Percentiles rank a stretch among this genome's conserved stretches.
These are phyloP conservation scores for Frankliniella fusca DNA, from an alignment of 2,888 invertebrate species.

Conservation along the genomic window DNA sequence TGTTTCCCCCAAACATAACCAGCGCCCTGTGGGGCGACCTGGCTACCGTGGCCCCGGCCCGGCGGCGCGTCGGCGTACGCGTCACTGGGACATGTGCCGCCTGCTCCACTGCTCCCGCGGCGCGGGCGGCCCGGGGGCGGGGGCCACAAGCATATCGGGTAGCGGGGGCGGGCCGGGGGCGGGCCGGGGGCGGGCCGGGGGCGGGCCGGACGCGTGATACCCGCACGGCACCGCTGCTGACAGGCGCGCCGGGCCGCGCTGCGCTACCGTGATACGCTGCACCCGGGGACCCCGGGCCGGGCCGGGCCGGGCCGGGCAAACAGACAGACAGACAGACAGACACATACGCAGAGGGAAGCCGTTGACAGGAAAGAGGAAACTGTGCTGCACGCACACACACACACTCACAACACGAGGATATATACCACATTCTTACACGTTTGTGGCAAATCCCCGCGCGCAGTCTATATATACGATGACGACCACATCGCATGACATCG, in stretches of 20 bases:
- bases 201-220: neutral
- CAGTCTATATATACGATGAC: neutral
- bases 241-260: neutral
- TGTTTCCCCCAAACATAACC: no score
- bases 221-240: neutral
- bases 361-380: no score
- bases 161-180: neutral
- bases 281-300: neutral
- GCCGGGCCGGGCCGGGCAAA: no score
- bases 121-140: no score
- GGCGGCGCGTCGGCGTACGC: no score
- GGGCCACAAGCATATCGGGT: conserved; percentile 12
- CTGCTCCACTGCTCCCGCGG: neutral
- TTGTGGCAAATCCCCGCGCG: neutral
- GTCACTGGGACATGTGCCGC: neutral
- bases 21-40: no score
- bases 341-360: neutral
- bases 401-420: neutral
- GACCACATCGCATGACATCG: neutral
- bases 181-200: neutral
- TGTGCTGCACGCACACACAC: no score
- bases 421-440: neutral
- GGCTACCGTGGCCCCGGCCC: neutral
- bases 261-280: conserved; percentile 3
- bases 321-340: neutral